Base-by-base conservation (phyloP, 2,113 vertebrate species). In the Sturnus vulgaris region DNA sequence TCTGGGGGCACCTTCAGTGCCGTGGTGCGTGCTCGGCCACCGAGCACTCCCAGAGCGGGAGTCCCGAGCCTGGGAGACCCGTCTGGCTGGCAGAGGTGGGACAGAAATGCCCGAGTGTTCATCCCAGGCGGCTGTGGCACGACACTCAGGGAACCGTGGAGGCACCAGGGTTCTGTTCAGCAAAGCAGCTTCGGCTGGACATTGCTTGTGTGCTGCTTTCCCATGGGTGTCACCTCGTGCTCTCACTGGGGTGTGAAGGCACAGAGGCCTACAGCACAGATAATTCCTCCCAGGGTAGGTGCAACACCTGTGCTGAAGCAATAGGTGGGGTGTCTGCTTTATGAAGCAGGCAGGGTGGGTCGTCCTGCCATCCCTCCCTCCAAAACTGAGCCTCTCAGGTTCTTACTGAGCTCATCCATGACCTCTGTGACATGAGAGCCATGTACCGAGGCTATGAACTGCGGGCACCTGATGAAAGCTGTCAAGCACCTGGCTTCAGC, bases 151-250 rank as follows among this genome's bases (percentile, higher is more conserved):
- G 22, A 11, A 13, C 17, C 4, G 2, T 1, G 30, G 49, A 15
- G 49, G 15, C 31, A 9, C 11, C n/a, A 1, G 27, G 24, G 8
- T 23, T 55, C 28, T 10, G 21, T 15, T 35, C 2, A 31, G 57
- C 59, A 23, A n/a, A 69, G 63, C 20, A 14, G 13, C 33, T 63
- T 39, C 39, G 14, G 69, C 28, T 23, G 82, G 27, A 11, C 16
- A 0, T 28, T 3, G 40, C 24, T 39, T 11, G 7, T 0, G 1
- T 2, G 10, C 39, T 9, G 39, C 44, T 31, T 68, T 39, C 40
- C 23, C 2, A 0, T 7, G 28, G 72, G 4, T 0, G 0, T 11
- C 13, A 6, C 21, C 68, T 60, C 4, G 0, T 1, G 6, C 50
- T 37, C 37, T 31, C 24, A 0, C 17, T 0, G 1, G 52, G 27